Base-by-base conservation (phyloP, 2,888 invertebrate genomes). In the Conistra vaccinii region DNA sequence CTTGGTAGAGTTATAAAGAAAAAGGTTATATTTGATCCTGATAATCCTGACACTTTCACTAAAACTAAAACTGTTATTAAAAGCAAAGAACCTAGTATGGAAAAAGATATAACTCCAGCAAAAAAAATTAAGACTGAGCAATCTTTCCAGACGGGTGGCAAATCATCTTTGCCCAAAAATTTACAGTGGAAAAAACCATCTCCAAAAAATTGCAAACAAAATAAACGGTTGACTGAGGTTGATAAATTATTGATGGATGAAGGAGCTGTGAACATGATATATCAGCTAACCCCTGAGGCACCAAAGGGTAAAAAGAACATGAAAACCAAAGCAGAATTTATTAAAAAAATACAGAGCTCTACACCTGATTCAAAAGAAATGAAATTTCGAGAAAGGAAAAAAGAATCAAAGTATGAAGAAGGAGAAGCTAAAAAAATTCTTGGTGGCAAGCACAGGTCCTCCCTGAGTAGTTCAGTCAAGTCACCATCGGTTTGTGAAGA, bases 211-310 rank as follows among this genome's bases (percentile, higher is more conserved):
- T 91, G 84, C 61, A 92, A 94, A 89, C 97, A 97, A 89, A 97
- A 97, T 82, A 97, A 97, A 85, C 96, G 97, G 80, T 93, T 97
- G 74, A 97, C 97, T 32, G 98, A 98, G 95, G 97, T 98, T 70
- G 98, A 98, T 89, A 97, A 97, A 78, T 92, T 98, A 69, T 94
- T 98, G 78, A 98, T 98, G 94, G 98, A 98, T 91, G 98, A 98
- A 91, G 98, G 98, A 1, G 98, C 98, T 5, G 98, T 98, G 3
- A 98, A 98, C 93, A 98, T 98, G 97, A 96, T 98, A 60, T 98
- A 98, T 89, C 98, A 98, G 35, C 97, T 98, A 1, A 98, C 98
- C 87, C 95, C 96, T 61, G 96, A 96, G 89, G 96, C 96, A 58
- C 93, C 94, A 29, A 96, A 96, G 84, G 96, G 96, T 17, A 96